Conservation (phyloP, 2,797 vertebrate genomes). For the Sparidentex hasta region DNA sequence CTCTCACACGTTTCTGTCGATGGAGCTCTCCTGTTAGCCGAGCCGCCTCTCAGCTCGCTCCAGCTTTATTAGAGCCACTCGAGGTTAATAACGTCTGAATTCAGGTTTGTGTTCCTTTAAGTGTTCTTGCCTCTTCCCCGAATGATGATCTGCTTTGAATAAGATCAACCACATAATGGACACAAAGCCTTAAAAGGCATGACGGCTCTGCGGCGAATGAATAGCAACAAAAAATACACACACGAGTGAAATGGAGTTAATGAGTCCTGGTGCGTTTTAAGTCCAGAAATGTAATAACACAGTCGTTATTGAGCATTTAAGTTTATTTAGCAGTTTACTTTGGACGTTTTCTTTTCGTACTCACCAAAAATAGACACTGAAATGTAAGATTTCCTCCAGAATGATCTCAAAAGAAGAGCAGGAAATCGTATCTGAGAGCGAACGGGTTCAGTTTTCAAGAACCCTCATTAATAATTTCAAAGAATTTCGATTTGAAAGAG, state of each 20-base stretch:
- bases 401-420: no score
- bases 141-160: conserved; percentile 15
- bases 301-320: no score
- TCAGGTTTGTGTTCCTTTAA: neutral
- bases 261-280: neutral
- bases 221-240: neutral
- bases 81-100: neutral
- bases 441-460: no score
- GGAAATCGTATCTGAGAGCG: no score
- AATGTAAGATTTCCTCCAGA: no score
- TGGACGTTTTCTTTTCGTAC: no score
- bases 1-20: neutral
- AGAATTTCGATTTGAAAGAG: no score
- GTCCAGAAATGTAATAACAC: no score
- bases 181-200: neutral
- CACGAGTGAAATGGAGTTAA: neutral
- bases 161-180: conserved; percentile 15
- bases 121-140: neutral
- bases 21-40: neutral
- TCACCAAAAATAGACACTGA: no score
- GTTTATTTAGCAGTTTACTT: no score
- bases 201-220: neutral
- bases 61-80: conserved; percentile 10
- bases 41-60: neutral
- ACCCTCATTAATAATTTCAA: no score